A percentile compares a stretch with the other conserved stretches of the same genome.
These are phyloP conservation scores for Gymnocephalus cernua DNA, from an alignment of 2,113 vertebrate species.

Conservation along the genomic window DNA sequence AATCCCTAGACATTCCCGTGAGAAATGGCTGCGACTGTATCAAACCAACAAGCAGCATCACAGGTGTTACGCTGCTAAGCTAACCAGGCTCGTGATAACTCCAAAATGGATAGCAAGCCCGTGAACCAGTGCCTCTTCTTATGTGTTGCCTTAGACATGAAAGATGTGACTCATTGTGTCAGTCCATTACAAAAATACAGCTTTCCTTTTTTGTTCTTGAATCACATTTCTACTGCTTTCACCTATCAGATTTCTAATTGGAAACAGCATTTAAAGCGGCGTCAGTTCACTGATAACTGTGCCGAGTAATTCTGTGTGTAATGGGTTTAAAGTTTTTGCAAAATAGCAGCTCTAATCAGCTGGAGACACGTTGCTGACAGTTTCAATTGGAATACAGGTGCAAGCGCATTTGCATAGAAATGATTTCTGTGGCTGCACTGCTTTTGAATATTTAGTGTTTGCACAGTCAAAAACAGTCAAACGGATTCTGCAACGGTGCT, in stretches of 20 bases:
- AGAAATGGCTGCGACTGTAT: no score
- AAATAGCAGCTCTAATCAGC: conserved; percentile 31
- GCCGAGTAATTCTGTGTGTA: neutral
- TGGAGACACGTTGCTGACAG: conserved; percentile 1
- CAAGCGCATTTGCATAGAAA: conserved; percentile 17
- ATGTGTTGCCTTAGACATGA: no score
- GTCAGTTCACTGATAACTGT: neutral
- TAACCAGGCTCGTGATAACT: no score
- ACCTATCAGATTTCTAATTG: neutral
- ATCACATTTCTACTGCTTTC: neutral
- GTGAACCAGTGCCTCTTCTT: no score
- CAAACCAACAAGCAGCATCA: no score
- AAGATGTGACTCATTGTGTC: neutral
- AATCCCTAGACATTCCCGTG: no score
- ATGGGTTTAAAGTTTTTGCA: neutral
- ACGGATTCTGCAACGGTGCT: neutral
- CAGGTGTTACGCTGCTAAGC: no score
- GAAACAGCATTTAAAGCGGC: neutral
- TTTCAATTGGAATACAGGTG: neutral
- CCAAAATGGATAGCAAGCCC: no score
- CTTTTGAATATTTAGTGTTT: neutral
- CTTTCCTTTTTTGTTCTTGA: neutral
- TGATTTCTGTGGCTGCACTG: neutral
- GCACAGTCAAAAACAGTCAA: neutral
- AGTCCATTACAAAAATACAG: neutral